Conservation (phyloP, 2,888 invertebrate species). For the Andricus quercusramuli region DNA sequence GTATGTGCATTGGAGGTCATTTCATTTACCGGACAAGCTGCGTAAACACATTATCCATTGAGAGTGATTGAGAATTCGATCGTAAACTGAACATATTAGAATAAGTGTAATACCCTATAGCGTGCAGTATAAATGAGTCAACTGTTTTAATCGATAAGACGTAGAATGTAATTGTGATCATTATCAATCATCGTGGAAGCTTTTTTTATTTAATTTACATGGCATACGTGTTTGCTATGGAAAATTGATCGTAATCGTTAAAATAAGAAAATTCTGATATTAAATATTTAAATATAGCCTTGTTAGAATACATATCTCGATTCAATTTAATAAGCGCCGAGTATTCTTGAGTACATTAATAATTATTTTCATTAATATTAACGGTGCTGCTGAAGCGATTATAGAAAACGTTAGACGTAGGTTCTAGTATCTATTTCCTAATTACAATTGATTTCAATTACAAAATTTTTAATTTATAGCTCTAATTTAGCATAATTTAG, state of each 20-base stretch:
- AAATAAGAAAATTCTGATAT: too few relatives aligned
- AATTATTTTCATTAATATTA: not conserved
- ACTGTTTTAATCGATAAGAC: not conserved
- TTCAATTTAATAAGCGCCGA: not conserved
- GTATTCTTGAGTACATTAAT: not conserved
- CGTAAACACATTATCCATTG: slow-evolving; percentile 9
- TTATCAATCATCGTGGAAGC: not conserved
- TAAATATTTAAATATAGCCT: not conserved
- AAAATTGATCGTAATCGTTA: too few relatives aligned
- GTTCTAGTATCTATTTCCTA: too few relatives aligned
- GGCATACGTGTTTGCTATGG: too few relatives aligned
- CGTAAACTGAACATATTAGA: not conserved
- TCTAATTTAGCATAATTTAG: too few relatives aligned
- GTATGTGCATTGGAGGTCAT: not conserved
- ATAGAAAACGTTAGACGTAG: not conserved
- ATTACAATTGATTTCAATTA: too few relatives aligned
- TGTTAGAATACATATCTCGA: not conserved
- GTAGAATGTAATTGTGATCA: not conserved
- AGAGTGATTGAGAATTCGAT: not conserved
- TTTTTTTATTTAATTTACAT: too few relatives aligned
- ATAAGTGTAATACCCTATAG: not conserved
- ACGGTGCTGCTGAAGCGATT: not conserved
- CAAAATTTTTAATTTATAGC: too few relatives aligned
- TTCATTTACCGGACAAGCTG: slow-evolving; percentile 6
- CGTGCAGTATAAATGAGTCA: too few relatives aligned